phyloP scores from a whole-genome alignment of 2,113 vertebrate species.

The Tretioscincus oriximinensis region DNA sequence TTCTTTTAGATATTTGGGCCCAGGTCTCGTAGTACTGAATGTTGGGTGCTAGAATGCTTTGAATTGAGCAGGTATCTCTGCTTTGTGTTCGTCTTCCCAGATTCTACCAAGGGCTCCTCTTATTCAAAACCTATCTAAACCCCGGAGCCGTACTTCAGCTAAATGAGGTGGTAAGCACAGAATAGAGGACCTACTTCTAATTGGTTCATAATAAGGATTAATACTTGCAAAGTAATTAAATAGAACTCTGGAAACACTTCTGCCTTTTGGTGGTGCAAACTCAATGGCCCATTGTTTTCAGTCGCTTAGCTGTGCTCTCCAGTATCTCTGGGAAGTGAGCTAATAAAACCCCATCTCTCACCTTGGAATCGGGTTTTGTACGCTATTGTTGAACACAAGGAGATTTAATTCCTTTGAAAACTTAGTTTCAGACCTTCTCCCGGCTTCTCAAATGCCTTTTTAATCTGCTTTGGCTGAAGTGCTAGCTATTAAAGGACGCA shows the following conservation, averaged over 20 bases:
- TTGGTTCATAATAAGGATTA: constrained; percentile 51
- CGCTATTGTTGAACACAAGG: constrained; percentile 18
- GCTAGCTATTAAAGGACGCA: background rate
- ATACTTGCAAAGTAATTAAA: constrained; percentile 48
- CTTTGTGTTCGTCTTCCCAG: no score
- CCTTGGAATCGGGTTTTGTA: constrained; percentile 10
- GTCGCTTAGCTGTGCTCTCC: constrained; percentile 11
- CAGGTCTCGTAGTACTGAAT: no score
- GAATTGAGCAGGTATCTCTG: no score
- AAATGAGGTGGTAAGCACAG: background rate
- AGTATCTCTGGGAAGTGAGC: background rate
- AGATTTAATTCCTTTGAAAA: constrained; percentile 47
- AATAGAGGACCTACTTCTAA: background rate
- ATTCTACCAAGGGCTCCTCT: background rate
- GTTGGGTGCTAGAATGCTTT: background rate
- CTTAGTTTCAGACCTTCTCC: background rate
- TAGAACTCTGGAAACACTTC: constrained; percentile 11
- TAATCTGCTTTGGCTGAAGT: background rate
- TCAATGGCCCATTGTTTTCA: constrained; percentile 23
- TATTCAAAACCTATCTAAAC: constrained; percentile 9
- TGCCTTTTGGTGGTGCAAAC: constrained; percentile 35
- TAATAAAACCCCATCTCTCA: background rate
- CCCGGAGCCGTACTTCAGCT: background rate
- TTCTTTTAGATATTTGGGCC: no score
- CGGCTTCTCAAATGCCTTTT: background rate